Evolutionary conservation across 2,888 invertebrate genomes (phyloP).

Genomic region (Thereva nobilitata): DNA sequence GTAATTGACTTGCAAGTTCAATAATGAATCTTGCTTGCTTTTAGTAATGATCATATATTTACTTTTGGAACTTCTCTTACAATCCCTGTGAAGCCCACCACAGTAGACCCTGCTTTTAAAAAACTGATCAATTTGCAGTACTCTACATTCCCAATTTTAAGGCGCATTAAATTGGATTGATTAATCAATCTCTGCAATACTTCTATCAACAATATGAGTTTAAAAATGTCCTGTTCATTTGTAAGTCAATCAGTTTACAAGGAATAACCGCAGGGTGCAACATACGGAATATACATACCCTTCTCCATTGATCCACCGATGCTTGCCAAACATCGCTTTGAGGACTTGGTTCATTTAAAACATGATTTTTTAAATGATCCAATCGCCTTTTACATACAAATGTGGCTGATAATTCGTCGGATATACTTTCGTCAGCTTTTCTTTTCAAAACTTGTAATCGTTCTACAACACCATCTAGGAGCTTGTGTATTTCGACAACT

Average conservation of each 20-base stretch:
- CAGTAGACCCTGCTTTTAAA: too few relatives aligned
- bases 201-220: too few relatives aligned
- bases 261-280: too few relatives aligned
- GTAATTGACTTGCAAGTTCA: too few relatives aligned
- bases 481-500: slow-evolving; percentile 72
- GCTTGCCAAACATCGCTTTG: slow-evolving; percentile 53
- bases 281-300: slow-evolving; percentile 44
- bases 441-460: slow-evolving; percentile 87
- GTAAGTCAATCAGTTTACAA: too few relatives aligned
- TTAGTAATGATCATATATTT: too few relatives aligned
- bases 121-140: too few relatives aligned
- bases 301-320: slow-evolving; percentile 56
- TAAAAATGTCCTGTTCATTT: too few relatives aligned
- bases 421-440: slow-evolving; percentile 92
- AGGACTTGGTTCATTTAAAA: slow-evolving; percentile 49
- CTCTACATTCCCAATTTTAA: not conserved
- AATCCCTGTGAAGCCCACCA: too few relatives aligned
- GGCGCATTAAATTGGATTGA: not conserved
- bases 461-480: slow-evolving; percentile 88
- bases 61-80: too few relatives aligned
- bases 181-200: too few relatives aligned
- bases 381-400: slow-evolving; percentile 88
- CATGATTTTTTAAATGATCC: slow-evolving; percentile 74
- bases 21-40: too few relatives aligned
- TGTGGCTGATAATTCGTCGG: slow-evolving; percentile 88